phyloP scores from a whole-genome alignment of 2,888 invertebrate genomes.

The Caprella mutica region DNA sequence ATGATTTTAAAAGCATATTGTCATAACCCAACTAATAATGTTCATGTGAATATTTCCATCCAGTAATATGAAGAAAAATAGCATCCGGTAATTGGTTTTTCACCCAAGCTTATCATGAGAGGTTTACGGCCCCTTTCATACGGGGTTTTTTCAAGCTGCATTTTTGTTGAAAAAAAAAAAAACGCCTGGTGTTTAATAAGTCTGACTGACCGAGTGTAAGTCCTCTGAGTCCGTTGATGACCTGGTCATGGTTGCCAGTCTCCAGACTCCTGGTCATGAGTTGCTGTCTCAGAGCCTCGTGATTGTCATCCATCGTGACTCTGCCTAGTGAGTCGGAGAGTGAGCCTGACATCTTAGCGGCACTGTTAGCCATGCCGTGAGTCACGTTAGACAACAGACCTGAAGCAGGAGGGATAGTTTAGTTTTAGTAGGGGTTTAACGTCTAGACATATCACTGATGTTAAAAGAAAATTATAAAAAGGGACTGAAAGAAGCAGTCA shows the following conservation, averaged over 20 bases:
- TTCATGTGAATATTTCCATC: too few species aligned
- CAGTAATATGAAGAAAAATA: too few species aligned
- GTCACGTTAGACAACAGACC: slow-evolving; percentile 89
- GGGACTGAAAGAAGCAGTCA: too few species aligned
- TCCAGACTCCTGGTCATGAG: slow-evolving; percentile 49
- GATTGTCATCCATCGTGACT: slow-evolving; percentile 78
- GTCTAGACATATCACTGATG: background rate
- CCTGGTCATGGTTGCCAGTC: slow-evolving; percentile 55
- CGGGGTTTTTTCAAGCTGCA: too few species aligned
- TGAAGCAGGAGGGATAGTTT: slow-evolving; percentile 52
- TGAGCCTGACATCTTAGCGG: slow-evolving; percentile 84
- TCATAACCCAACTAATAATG: too few species aligned
- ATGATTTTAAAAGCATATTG: too few species aligned
- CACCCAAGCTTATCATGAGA: too few species aligned
- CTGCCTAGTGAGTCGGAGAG: slow-evolving; percentile 81
- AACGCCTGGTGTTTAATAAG: too few species aligned
- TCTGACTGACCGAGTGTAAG: slow-evolving; percentile 93
- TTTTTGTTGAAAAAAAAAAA: too few species aligned
- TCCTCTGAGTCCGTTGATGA: slow-evolving; percentile 86
- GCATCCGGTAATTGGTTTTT: too few species aligned
- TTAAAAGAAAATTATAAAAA: too few species aligned
- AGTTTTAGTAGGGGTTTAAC: slow-evolving; percentile 39
- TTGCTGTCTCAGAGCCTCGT: slow-evolving; percentile 69
- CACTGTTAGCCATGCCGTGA: slow-evolving; percentile 92
- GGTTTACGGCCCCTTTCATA: too few species aligned